Evolutionary conservation across 2,797 vertebrate genomes (phyloP), one percentile per base, ranked within the genome.

Genomic region (Discoglossus pictus): DNA sequence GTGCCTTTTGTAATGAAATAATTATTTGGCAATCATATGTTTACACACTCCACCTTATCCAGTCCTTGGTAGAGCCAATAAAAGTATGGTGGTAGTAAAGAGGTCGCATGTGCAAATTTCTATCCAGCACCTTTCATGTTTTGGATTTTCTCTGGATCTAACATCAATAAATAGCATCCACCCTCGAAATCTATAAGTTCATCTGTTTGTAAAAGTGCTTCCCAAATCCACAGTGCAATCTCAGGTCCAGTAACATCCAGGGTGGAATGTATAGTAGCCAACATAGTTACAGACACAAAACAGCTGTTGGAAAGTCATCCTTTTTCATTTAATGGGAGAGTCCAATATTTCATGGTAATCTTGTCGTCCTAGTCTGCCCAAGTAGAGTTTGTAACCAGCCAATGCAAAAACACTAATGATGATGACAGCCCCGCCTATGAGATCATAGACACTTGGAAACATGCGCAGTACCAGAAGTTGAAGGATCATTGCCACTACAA

Each of bases 291-390:
- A 64, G 15, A 65, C 46, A 59, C 38, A 59, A 50, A 35, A 56
- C 34, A 43, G 40, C 38, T 56, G 64, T 1, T 48, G 54, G 10
- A 4, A 35, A 62, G 54, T 54, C 69, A 73, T 21, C 18, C 0
- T 4, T 59, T 13, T 81, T 92, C 90, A 98, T 86, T 98, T 98
- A 77, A 97, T 93, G 38, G 94, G 92, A 1, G 94, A 99, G 80
- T 96, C 93, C 73, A 96, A 75, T 78, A 99, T 99, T 83, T 98
- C 96, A 75, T 96, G 90, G 16, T 99, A 98, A 78, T 97, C 93
- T 71, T 94, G 89, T 48, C 88, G 84, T 73, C 83, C 86, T 74
- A 92, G 83, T 8, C 88, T 87, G 39, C 84, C 91, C 74, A 90
- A 92, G 5, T 92, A 92, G 68, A 99, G 87, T 83, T 98, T 99